Evolutionary conservation across 2,113 vertebrate species (phyloP), one percentile per base, ranked within the genome.

Genomic region (Notiomystis cincta): DNA sequence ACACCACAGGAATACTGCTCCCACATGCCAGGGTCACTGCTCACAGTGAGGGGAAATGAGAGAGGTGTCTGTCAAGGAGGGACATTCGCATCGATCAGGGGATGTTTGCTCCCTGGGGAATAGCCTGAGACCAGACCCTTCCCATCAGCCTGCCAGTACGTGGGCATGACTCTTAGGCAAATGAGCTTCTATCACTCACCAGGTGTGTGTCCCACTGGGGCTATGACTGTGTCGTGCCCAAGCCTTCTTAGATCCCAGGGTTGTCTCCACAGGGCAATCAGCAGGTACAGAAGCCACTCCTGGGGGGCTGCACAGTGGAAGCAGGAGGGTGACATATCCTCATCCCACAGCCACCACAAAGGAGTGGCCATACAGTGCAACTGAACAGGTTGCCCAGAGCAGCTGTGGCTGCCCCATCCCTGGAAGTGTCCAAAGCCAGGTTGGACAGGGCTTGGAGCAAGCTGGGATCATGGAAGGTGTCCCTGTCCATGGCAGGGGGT

Each of bases 261-360:
- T 3, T 35, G 40, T 56, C 28, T 28, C 76, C 65, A 24, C 0
- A 0, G 51, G 47, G 37, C 11, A 1, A 33, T 53, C 80, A 22
- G 9, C 5, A 1, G 2, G 24, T 47, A 22, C 67, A 33, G 25
- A 51, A 35, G 38, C 81, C 67, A 58, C 38, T 44, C 18, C 42
- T 42, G 42, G 24, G 10, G 31, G 30, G 33, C 64, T 3, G 1
- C 12, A 12, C 2, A 1, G 60, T 40, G 51, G 22, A 44, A 88
- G 40, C 62, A 25, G 18, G 28, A n/a, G 9, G 18, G 18, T 1
- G 4, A 47, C 1, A 2, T 10, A 10, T 21, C 12, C 8, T 20
- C 33, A 23, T 40, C 31, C 60, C 0, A 0, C 7, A 7, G 44
- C n/a, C n/a, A 35, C 33, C 0, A 0, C 27, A n/a, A 57, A 78